Percentiles rank a stretch among this genome's conserved stretches.
Evolutionary conservation across 2,888 invertebrate species (phyloP).

Genomic region (Drosophila kambysellisi): DNA sequence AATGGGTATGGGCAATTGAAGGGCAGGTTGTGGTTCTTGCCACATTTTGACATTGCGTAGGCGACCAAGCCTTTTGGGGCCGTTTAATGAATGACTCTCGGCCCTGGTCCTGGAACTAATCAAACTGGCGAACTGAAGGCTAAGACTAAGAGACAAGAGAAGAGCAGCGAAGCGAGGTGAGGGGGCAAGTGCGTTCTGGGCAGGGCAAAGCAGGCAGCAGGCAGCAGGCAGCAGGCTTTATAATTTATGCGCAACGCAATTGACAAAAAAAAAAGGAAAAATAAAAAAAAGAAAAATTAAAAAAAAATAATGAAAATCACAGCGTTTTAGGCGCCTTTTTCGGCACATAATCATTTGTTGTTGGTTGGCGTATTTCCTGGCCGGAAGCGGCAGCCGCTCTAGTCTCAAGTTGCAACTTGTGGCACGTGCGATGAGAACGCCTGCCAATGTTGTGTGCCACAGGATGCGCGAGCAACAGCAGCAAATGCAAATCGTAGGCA

Average conservation of each 20-base stretch:
- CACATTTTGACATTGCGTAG: slow-evolving; percentile 68
- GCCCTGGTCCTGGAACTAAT: slow-evolving; percentile 59
- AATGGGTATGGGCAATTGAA: background rate
- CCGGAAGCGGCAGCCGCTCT: slow-evolving; percentile 43
- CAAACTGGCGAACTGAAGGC: slow-evolving; percentile 38
- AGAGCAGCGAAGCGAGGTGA: background rate
- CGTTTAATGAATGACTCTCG: slow-evolving; percentile 71
- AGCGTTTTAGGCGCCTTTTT: slow-evolving; percentile 14
- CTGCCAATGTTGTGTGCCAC: slow-evolving; percentile 10
- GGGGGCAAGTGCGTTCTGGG: background rate
- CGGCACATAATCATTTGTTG: slow-evolving; percentile 2
- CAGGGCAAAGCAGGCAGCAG: background rate
- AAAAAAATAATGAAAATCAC: background rate
- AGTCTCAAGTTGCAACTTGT: slow-evolving; percentile 63
- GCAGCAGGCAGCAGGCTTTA: background rate
- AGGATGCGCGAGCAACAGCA: slow-evolving; percentile 28
- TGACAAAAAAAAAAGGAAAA: slow-evolving; percentile 1
- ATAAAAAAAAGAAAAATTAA: background rate
- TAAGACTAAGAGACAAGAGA: background rate
- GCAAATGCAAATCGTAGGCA: slow-evolving; percentile 35
- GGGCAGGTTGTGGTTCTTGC: slow-evolving; percentile 3
- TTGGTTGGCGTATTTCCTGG: slow-evolving; percentile 61
- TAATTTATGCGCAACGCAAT: slow-evolving; percentile 68
- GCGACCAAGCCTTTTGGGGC: slow-evolving; percentile 59
- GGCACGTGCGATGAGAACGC: slow-evolving; percentile 61